These are phyloP conservation scores for Pholis gunnellus DNA, from an alignment of 2,113 vertebrate genomes.

Conservation along the genomic window DNA sequence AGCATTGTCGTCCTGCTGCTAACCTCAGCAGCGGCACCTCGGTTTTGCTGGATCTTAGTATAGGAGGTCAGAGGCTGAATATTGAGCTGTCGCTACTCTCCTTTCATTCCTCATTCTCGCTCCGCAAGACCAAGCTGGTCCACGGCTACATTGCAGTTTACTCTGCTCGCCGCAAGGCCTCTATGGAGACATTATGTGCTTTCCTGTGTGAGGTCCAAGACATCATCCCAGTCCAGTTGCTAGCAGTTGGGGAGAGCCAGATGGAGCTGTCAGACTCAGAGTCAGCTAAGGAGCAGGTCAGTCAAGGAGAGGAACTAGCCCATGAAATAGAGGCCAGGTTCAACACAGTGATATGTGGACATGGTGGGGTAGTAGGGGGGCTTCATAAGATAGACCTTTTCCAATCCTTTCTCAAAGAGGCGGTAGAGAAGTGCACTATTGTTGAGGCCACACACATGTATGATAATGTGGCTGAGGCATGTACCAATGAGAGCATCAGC, in stretches of 20 bases:
- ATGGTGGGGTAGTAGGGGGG: slow-evolving; percentile 85
- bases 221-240: slow-evolving; percentile 93
- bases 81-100: slow-evolving; percentile 92
- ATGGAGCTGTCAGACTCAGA: slow-evolving; percentile 88
- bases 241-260: slow-evolving; percentile 89
- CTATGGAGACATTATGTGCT: slow-evolving; percentile 93
- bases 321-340: slow-evolving; percentile 93
- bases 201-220: slow-evolving; percentile 98
- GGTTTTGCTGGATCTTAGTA: slow-evolving; percentile 87
- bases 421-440: slow-evolving; percentile 91
- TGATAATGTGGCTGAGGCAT: slow-evolving; percentile 93
- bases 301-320: slow-evolving; percentile 93
- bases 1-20: slow-evolving; percentile 86
- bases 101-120: slow-evolving; percentile 93
- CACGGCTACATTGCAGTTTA: slow-evolving; percentile 96
- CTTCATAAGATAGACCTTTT: slow-evolving; percentile 93
- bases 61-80: slow-evolving; percentile 88
- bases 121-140: slow-evolving; percentile 91
- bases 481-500: slow-evolving; percentile 89
- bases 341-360: slow-evolving; percentile 85
- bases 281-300: slow-evolving; percentile 89
- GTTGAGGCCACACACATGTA: slow-evolving; percentile 96
- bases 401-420: slow-evolving; percentile 92
- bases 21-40: slow-evolving; percentile 84
- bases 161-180: slow-evolving; percentile 91